phyloP scores from a whole-genome alignment of 2,888 invertebrate genomes.

The Rapana venosa region DNA sequence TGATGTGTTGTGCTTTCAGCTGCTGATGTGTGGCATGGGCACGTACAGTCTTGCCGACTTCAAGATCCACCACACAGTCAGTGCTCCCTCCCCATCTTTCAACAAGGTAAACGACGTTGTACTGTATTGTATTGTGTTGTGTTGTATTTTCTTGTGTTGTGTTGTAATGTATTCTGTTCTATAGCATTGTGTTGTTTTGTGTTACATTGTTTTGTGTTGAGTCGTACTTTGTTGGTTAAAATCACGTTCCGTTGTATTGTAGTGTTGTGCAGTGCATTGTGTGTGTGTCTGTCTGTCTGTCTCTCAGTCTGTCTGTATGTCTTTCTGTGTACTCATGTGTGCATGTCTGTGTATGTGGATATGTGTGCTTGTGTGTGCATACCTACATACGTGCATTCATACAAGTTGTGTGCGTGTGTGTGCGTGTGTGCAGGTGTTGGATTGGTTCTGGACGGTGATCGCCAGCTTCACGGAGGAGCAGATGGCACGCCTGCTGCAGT shows the following conservation, averaged over 20 bases:
- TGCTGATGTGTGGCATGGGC: slow-evolving; percentile 94
- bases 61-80: slow-evolving; percentile 91
- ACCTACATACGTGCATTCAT: neutral
- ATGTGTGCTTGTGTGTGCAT: neutral
- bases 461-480: slow-evolving; percentile 93
- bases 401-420: neutral
- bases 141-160: no score
- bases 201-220: no score
- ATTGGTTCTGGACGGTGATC: slow-evolving; percentile 88
- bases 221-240: no score
- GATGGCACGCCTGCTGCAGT: slow-evolving; percentile 92
- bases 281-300: no score
- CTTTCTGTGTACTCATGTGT: neutral
- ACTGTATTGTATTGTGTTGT: no score
- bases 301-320: no score
- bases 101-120: slow-evolving; percentile 80
- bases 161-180: no score
- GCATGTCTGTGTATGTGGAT: neutral
- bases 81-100: slow-evolving; percentile 87
- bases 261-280: no score
- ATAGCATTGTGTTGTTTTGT: no score
- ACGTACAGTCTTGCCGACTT: slow-evolving; percentile 94
- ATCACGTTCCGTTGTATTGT: no score
- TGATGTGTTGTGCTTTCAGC: slow-evolving; percentile 79
- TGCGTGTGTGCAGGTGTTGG: slow-evolving; percentile 18